phyloP scores from a whole-genome alignment of 2,113 vertebrate species.

The Hirundichthys speculiger region DNA sequence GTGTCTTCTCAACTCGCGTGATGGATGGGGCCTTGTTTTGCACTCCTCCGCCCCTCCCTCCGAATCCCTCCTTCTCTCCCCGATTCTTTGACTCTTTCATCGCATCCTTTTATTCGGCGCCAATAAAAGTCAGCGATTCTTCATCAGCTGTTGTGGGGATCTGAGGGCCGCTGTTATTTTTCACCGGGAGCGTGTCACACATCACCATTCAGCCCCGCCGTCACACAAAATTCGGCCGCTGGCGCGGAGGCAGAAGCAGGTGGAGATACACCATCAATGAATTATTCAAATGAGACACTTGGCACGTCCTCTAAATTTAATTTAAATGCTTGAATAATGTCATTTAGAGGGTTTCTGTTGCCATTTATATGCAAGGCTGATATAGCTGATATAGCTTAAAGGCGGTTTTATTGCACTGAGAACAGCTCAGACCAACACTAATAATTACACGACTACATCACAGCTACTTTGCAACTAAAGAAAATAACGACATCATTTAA shows the following conservation, averaged over 20 bases:
- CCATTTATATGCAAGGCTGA: slow-evolving; percentile 33
- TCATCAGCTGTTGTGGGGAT: slow-evolving; percentile 80
- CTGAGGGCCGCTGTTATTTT: slow-evolving; percentile 77
- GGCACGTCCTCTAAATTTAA: slow-evolving; percentile 72
- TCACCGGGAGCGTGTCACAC: slow-evolving; percentile 80
- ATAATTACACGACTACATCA: no score
- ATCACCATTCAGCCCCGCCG: slow-evolving; percentile 73
- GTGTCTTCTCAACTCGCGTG: slow-evolving; percentile 81
- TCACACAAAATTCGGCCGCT: slow-evolving; percentile 73
- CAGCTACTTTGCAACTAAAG: no score
- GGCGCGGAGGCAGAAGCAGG: slow-evolving; percentile 71
- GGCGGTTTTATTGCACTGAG: not conserved
- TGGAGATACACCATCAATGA: slow-evolving; percentile 78
- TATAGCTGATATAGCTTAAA: slow-evolving; percentile 20
- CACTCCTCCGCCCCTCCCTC: slow-evolving; percentile 78
- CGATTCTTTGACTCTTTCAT: slow-evolving; percentile 81
- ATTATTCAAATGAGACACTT: slow-evolving; percentile 75
- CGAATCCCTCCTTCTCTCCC: slow-evolving; percentile 79
- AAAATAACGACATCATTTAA: no score
- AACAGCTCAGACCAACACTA: not conserved
- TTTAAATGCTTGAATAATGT: slow-evolving; percentile 69
- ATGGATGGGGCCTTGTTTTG: slow-evolving; percentile 86
- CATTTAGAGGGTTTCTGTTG: slow-evolving; percentile 34
- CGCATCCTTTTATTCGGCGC: slow-evolving; percentile 79
- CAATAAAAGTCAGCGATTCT: slow-evolving; percentile 87